phyloP scores from a whole-genome alignment of 2,113 vertebrate genomes.

The Procavia capensis region DNA sequence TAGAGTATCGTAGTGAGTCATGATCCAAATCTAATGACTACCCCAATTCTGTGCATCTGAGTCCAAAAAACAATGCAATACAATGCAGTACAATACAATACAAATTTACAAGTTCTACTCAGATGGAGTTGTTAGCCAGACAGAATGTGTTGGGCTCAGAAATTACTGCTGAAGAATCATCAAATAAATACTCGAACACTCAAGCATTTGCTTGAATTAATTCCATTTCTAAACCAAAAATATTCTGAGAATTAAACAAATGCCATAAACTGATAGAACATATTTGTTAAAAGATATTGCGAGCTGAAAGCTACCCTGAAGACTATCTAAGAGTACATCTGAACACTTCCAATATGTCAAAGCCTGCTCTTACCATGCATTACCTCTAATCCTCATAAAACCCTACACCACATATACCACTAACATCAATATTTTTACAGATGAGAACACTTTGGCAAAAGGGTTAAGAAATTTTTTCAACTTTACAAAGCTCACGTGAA shows the following conservation, averaged over 20 bases:
- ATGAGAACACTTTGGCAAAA: not conserved
- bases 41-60: not conserved
- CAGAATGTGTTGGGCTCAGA: not conserved
- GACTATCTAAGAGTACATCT: not conserved
- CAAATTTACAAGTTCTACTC: not conserved
- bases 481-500: conserved; percentile 3
- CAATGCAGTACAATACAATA: not conserved
- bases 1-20: not conserved
- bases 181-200: not conserved
- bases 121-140: not conserved
- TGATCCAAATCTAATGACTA: conserved; percentile 21
- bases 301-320: conserved; percentile 38
- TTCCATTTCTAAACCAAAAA: conserved; percentile 30
- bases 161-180: not conserved
- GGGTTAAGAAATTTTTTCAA: not conserved
- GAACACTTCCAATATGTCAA: conserved; percentile 31
- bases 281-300: conserved; percentile 21
- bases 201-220: not conserved
- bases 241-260: conserved; percentile 32
- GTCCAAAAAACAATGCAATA: not conserved
- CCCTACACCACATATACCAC: not conserved
- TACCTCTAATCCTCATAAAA: not conserved
- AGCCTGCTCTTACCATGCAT: not conserved
- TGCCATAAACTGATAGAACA: not conserved
- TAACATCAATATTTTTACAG: conserved; percentile 3